Base-by-base conservation (phyloP, 2,113 vertebrate genomes). In the Phaethon lepturus region DNA sequence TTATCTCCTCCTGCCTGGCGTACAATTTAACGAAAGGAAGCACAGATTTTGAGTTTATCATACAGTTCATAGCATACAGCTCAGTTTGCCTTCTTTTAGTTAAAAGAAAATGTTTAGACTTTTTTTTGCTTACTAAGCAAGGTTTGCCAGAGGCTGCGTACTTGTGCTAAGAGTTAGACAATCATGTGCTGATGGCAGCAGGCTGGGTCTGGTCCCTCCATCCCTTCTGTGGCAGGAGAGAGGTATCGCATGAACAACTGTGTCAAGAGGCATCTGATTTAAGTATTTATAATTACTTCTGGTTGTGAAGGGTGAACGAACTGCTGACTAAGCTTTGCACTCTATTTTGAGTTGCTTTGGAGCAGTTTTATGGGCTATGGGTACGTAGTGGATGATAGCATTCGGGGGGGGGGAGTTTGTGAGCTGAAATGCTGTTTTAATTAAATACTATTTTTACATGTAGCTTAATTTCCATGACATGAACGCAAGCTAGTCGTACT, bases 331-430 rank as follows among this genome's bases (percentile, higher is more conserved):
- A 60, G 38, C 58, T 56, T 44, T 58, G 24, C 15, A 1, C 29
- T 58, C 13, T 1, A 6, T 45, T 75, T 68, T 26, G 56, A 62
- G 53, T 60, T 2, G 2, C 38, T 68, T 72, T 86, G 72, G 55
- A 74, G 9, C 5, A 40, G 47, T 55, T 91, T 31, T 28, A 1
- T 1, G 11, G 45, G 23, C 16, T 69, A 18, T 26, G 33, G 71
- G 24, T 35, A 23, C 53, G 28, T 29, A 28, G 50, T 35, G 20
- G 31, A 8, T 40, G 13, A 31, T 50, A 9, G 19, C 0, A 0
- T 53, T 79, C 24, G 2, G 0, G 5, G 11, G 24, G 7, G 13
- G 11, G 14, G 5, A 31, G 12, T 42, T 42, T 23, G 38, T 45
- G 25, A 68, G 58, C 33, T 58, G 26, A 66, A 79, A 60, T 38